Percentiles rank a stretch among this genome's conserved stretches.
Evolutionary conservation across 2,888 invertebrate species (phyloP).

Genomic region (Bellardia bayeri): DNA sequence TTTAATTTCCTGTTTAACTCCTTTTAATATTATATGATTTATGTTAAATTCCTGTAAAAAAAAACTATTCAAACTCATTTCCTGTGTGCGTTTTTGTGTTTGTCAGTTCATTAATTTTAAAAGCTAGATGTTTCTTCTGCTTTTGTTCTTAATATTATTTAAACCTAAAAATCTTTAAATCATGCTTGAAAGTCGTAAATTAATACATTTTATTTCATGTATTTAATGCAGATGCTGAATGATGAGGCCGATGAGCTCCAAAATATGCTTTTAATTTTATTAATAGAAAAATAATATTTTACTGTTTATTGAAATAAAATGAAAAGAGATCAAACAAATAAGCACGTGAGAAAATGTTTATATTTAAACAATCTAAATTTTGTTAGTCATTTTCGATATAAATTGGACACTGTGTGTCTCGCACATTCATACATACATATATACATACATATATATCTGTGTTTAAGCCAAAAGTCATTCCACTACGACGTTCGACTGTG

Average conservation of each 20-base stretch:
- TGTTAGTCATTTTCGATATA: constrained; percentile 59
- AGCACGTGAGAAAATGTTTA: constrained; percentile 76
- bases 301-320: constrained; percentile 37
- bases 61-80: constrained; percentile 81
- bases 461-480: constrained; percentile 59
- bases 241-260: constrained; percentile 29
- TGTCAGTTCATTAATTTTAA: constrained; percentile 12
- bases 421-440: neutral
- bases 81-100: constrained; percentile 75
- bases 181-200: constrained; percentile 53
- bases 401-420: constrained; percentile 26
- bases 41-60: constrained; percentile 21
- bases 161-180: constrained; percentile 65
- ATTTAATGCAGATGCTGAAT: constrained; percentile 20
- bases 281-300: neutral
- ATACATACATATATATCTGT: neutral
- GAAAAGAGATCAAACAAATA: constrained; percentile 43
- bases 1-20: constrained; percentile 22
- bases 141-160: neutral
- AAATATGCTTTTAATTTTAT: constrained; percentile 25
- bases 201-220: constrained; percentile 22
- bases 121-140: neutral
- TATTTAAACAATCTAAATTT: constrained; percentile 61
- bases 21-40: constrained; percentile 7
- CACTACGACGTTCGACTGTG: constrained; percentile 55